Evolutionary conservation across 2,797 vertebrate genomes (phyloP), one percentile per base, ranked within the genome.

Genomic region (Manis pentadactyla): DNA sequence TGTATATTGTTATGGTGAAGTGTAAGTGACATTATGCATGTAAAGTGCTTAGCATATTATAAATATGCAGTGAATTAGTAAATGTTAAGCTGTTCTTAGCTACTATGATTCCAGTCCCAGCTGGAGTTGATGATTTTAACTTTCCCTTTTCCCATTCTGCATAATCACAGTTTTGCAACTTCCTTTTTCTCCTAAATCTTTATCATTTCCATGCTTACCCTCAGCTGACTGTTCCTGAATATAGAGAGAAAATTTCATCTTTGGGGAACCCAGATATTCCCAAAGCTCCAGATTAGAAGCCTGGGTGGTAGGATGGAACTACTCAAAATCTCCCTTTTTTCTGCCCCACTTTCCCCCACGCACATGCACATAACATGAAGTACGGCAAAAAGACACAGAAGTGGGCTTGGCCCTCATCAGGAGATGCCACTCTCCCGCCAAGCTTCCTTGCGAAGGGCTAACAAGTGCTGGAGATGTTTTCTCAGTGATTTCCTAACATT

Each of bases 71-170:
- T 88, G 92, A 96, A 95, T 96, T 77, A 95, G 87, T 96, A 95
- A 94, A 93, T 90, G 92, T 94, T 97, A 95, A 93, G 46, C 93
- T 90, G 81, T 95, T 94, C 90, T 93, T 79, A 95, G 93, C 69
- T 75, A 69, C 82, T 96, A 95, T 94, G 75, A 93, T 89, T 90
- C 93, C 77, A 92, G 87, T 83, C 85, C 90, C 97, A 97, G 96
- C 94, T 97, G 92, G 94, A 97, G 95, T 61, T 97, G 96, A 96
- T 90, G 93, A 94, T 92, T 97, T 96, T 95, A 97, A 97, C 94
- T 95, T 96, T 97, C 85, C 66, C n/a, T 5, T 53, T 66, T 89
- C 49, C 74, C 90, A 37, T 90, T 86, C 69, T 74, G 86, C 46
- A 93, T 95, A 95, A 97, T 94, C 87, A 90, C 73, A 78, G 74